Evolutionary conservation across 1,140 invertebrate species (phyloP).

Genomic region (Elysia chlorotica): DNA sequence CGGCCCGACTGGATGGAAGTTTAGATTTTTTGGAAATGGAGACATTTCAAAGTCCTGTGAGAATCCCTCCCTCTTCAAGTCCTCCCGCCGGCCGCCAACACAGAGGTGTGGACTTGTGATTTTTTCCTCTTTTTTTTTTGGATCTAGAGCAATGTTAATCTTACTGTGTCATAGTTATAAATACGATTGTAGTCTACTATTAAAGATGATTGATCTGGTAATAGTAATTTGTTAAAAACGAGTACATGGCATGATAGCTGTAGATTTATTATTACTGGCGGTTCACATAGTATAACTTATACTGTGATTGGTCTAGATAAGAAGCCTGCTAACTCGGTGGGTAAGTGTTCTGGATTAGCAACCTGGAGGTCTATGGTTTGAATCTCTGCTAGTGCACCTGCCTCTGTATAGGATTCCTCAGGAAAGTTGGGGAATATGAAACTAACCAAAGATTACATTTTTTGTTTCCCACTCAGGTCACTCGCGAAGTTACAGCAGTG

Average conservation of each 20-base stretch:
- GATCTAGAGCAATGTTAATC: not conserved
- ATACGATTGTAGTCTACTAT: not conserved
- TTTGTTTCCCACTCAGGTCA: conserved; percentile 27
- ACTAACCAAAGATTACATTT: no score
- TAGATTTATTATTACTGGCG: no score
- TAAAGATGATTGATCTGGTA: not conserved
- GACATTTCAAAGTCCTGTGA: conserved; percentile 49
- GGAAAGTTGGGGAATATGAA: no score
- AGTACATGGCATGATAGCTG: no score
- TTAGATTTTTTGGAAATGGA: conserved; percentile 80
- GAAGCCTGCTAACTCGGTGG: no score
- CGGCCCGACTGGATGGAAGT: conserved; percentile 80
- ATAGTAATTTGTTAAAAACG: no score
- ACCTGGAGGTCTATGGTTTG: no score
- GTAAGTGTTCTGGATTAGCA: no score
- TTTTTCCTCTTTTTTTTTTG: not conserved
- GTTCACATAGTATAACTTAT: no score
- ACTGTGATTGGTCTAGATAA: no score
- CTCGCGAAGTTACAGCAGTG: conserved; percentile 20
- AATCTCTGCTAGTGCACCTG: no score
- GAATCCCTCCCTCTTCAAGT: conserved; percentile 21
- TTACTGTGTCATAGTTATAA: not conserved
- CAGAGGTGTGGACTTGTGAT: conserved; percentile 28
- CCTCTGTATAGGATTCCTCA: no score
- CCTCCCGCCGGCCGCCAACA: conserved; percentile 26